Evolutionary conservation across 2,797 vertebrate genomes (phyloP).

Genomic region (Denticeps clupeoides): DNA sequence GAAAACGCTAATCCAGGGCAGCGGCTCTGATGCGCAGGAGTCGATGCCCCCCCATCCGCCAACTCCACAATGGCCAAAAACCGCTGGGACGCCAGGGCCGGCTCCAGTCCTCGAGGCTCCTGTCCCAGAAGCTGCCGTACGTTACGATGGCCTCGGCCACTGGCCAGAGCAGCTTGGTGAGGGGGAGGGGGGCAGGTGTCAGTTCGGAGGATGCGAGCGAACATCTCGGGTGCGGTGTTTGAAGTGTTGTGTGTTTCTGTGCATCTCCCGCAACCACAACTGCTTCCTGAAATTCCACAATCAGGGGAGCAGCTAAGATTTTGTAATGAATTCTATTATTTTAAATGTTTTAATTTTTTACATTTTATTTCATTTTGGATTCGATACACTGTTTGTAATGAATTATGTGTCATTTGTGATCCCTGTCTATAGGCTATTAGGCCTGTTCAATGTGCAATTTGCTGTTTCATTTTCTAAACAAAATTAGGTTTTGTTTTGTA

Average conservation of each 20-base stretch:
- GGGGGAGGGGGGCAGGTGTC: conserved; percentile 56
- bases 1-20: conserved; percentile 54
- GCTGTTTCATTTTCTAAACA: no score
- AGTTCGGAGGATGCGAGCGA: conserved; percentile 59
- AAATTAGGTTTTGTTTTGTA: no score
- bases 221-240: conserved; percentile 64
- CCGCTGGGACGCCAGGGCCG: conserved; percentile 34
- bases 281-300: conserved; percentile 70
- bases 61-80: conserved; percentile 24
- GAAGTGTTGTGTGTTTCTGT: conserved; percentile 70
- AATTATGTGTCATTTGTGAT: neutral
- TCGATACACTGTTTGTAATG: neutral
- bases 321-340: neutral
- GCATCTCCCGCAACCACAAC: conserved; percentile 67
- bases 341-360: neutral
- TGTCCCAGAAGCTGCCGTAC: conserved; percentile 49
- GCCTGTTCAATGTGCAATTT: no score
- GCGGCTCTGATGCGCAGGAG: conserved; percentile 43
- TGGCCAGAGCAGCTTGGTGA: conserved; percentile 67
- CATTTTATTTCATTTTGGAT: neutral
- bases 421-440: no score
- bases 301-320: conserved; percentile 35
- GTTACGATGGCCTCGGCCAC: conserved; percentile 62
- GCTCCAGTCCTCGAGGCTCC: conserved; percentile 41
- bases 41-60: conserved; percentile 49